Conservation (phyloP, 2,888 invertebrate genomes). For the Cephus pygmeus region DNA sequence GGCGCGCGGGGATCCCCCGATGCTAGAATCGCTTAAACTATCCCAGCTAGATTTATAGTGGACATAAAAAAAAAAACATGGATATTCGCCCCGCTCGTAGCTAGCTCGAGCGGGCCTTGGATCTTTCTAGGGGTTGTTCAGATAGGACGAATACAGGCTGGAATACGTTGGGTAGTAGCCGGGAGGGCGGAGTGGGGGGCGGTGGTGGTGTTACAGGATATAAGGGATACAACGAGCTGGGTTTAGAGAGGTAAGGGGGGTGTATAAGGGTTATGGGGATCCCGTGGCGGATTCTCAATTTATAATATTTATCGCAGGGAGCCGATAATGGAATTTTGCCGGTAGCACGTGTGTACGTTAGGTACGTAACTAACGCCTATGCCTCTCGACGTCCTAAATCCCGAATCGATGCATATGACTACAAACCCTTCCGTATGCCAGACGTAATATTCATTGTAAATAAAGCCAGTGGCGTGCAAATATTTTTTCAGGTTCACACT, state of each 20-base stretch:
- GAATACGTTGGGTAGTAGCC: not conserved
- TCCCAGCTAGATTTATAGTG: conserved; percentile 55
- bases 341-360: conserved; percentile 12
- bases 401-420: conserved; percentile 18
- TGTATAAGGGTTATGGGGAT: conserved; percentile 2
- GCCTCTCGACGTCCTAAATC: conserved; percentile 33
- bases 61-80: conserved; percentile 19
- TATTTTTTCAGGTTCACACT: conserved; percentile 8
- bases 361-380: not conserved
- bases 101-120: not conserved
- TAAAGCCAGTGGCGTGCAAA: conserved; percentile 17
- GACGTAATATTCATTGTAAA: conserved; percentile 40
- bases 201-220: not conserved
- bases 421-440: conserved; percentile 9
- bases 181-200: not conserved
- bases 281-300: conserved; percentile 45
- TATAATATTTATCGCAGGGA: conserved; percentile 63
- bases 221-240: not conserved
- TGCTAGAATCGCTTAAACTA: conserved; percentile 58
- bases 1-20: conserved; percentile 34
- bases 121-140: not conserved
- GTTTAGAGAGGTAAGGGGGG: not conserved
- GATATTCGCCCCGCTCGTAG: not conserved
- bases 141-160: not conserved
- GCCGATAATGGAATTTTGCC: conserved; percentile 61